phyloP scores from a whole-genome alignment of 2,113 vertebrate species.

The Indicator indicator region DNA sequence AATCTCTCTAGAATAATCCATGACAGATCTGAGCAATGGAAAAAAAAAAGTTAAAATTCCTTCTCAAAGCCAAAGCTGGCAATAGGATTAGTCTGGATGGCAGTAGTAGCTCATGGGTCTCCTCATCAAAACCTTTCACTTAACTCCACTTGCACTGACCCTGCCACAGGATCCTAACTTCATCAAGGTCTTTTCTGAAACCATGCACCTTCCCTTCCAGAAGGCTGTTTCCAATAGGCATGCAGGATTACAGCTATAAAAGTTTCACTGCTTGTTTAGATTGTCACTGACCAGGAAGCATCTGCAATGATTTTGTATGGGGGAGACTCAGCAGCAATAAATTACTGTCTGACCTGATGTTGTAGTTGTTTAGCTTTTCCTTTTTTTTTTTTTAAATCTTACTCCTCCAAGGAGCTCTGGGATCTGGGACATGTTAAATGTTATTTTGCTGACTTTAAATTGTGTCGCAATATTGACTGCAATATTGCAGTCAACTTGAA shows the following conservation, averaged over 20 bases:
- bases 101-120: not conserved
- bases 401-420: conserved; percentile 34
- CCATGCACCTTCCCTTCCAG: not conserved
- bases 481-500: conserved; percentile 42
- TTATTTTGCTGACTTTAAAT: conserved; percentile 65
- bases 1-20: not conserved
- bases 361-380: not conserved
- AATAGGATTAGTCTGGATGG: not conserved
- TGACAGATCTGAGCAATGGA: not conserved
- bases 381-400: not conserved
- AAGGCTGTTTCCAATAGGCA: not conserved
- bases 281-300: conserved; percentile 52
- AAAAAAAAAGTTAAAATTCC: not conserved
- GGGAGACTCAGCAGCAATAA: conserved; percentile 17
- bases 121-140: not conserved
- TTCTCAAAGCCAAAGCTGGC: not conserved
- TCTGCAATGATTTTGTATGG: conserved; percentile 57
- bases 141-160: not conserved
- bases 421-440: conserved; percentile 30
- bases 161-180: not conserved
- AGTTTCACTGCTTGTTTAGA: conserved; percentile 50
- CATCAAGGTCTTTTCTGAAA: not conserved
- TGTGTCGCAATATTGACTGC: conserved; percentile 60
- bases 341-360: conserved; percentile 36
- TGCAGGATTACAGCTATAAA: not conserved